Evolutionary conservation across 1,140 invertebrate species (phyloP), one percentile per base, ranked within the genome.

Genomic region (Medauroidea extradentata): DNA sequence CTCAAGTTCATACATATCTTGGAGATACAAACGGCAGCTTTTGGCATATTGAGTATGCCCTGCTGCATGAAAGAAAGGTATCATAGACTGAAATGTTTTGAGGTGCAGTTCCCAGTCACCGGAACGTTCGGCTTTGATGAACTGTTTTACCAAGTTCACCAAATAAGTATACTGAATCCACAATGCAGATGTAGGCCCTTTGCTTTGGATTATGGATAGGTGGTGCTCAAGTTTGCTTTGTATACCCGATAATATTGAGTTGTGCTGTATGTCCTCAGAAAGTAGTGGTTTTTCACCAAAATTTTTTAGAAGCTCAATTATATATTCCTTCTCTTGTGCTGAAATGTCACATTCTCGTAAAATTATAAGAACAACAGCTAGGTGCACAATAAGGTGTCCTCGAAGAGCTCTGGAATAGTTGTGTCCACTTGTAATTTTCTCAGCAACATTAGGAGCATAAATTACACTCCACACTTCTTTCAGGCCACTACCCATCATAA

Each of bases 81-180:
- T 57, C 68, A 77, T 77, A 55, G 69, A 57, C 43, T 66, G 48
- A 14, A 78, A 63, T 59, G 56, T 58, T 52, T 67, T 57, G 14
- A 75, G 59, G 61, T 76, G 70, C 11, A 66, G 24, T 13, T 68
- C n/a, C 69, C 68, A 75, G 60, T 73, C 62, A 11, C 68, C 67
- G 4, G 50, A 62, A 27, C 66, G 53, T 66, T 76, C 73, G 54
- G 73, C 70, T 54, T 63, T 61, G 65, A 78, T 67, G 50, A 78
- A 79, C 50, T 70, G 58, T 51, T 63, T 59, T 13, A 72, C 55
- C 60, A 77, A 61, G 51, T 67, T 58, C 25, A 74, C 59, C 70
- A 74, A 72, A 54, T 73, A 48, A 56, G 77, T 72, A 60, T 77
- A 77, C 67, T 77, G 73, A 19, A 72, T 53, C 75, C 73, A 78